Evolutionary conservation across 1,140 invertebrate species (phyloP), one percentile per base, ranked within the genome.

Genomic region (Trichomalopsis sarcophagae): DNA sequence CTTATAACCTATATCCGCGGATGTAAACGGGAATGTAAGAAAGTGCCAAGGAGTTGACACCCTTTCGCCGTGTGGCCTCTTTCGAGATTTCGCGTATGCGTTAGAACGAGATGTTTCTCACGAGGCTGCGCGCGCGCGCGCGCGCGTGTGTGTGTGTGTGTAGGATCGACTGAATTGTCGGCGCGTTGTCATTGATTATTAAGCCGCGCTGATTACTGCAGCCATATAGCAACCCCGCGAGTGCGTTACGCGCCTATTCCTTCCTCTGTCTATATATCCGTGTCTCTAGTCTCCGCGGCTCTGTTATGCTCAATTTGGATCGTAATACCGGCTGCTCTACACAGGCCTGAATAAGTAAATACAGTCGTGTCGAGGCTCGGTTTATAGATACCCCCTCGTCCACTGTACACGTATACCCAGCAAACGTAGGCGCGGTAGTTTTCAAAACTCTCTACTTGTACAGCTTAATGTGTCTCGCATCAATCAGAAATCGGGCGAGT

Each of bases 21-120:
- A 74, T 33, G 44, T 75, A 30, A 62, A 62, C 55, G 55, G 55
- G 21, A n/a, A 40, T 36, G 21, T 69, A 13, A 10, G 36, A 71
- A 81, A 81, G 80, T 50, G 80, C 80, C 68, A 73, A 81, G 36
- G 36, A 30, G 68, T 11, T 81, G 68, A 81, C 80, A 81, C 27
- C 69, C 47, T 62, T 62, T 79, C 55, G 6, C 55, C 55, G 55
- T n/a, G 55, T 13, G 30, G 33, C 10, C 55, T 62, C 55, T 62
- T 6, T 21, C 21, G 11, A 7, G 21, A n/a, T 62, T 62, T 62
- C 55, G 17, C 55, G 4, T 17, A 21, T 13, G 27, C 27, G 6
- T 17, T 44, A n/a, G 17, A n/a, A 62, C 21, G 7, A 17, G 1
- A 21, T 21, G 55, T 21, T n/a, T 5, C 55, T 62, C 14, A 0